Evolutionary conservation across 2,888 invertebrate species (phyloP), one percentile per base, ranked within the genome.

Genomic region (Schizotus pectinicornis): DNA sequence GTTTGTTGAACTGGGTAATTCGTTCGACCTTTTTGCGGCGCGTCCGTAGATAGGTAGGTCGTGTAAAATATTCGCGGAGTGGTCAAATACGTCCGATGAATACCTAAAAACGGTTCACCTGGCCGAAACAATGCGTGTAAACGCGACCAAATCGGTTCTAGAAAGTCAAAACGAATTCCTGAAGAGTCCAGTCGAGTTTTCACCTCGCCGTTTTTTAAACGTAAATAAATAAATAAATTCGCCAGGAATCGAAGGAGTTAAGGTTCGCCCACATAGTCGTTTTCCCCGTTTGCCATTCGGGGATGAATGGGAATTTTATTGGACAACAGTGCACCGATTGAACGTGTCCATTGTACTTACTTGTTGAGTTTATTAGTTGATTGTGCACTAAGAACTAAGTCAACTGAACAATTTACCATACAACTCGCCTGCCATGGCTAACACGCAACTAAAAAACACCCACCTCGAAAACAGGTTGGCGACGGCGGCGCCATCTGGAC

Each of bases 401-500:
- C 47, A 52, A 57, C 47, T 52, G 50, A 46, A 57, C 47, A 52
- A 57, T 57, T 47, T 51, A 39, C 47, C 36, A 37, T 39, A 52
- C 41, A 42, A 42, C 56, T 47, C 36, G 42, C 47, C 59, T 59
- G 41, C 59, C 59, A 59, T 59, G 59, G 51, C 56, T 56, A 31
- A 50, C 59, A 41, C 51, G 48, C 59, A 59, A 57, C 57, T 56
- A 56, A 59, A 59, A 59, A 57, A 57, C 59, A 59, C 59, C 56
- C 55, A 59, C 59, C 42, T 51, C 52, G 52, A 47, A 59, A 59
- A 65, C 64, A 61, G 63, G 64, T 62, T 62, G 53, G 11, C 43
- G 39, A 47, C 43, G 35, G 59, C 59, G 60, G 55, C 59, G 64
- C 64, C 64, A 43, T 45, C 47, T 51, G 38, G 47, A 43, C 37